Evolutionary conservation across 1,140 invertebrate species (phyloP), one percentile per base, ranked within the genome.

Genomic region (Apocrypta bakeri): DNA sequence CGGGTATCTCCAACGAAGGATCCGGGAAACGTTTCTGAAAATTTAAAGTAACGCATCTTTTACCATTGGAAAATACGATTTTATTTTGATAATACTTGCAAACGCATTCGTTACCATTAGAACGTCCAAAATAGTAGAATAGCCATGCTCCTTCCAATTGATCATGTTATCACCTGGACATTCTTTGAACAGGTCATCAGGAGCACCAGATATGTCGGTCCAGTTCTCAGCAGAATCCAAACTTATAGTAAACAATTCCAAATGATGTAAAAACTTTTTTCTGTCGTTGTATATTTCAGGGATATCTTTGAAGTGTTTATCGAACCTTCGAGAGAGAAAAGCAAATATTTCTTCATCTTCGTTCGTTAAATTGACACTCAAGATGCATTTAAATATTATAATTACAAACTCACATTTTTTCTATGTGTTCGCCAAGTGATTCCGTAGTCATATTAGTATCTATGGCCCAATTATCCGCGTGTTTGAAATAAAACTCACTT

Each of bases 141-240:
- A 95, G 21, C 94, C 94, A 76, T 92, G 91, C 79, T 92, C 86
- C 68, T 93, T 94, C 95, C 95, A 95, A 85, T 93, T 93, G 1
- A 94, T 88, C 29, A 92, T 73, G 2, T 87, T 85, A 86, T 95
- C 92, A 1, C 94, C 94, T 48, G 93, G 91, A 85, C 93, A 94
- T 0, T 91, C 87, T 87, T 90, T 85, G 87, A 94, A 94, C 14
- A 93, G 90, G 1, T 88, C 69, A n/a, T 91, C 87, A 2, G 92
- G 93, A 14, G 82, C 87, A 0, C 91, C 90, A 0, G 94, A 93
- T 1, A 94, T 89, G 37, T 95, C 92, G 84, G 91, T 93, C 91
- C 94, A 94, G 81, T 90, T 89, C 88, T 94, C 93, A 0, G 93
- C 90, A 0, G 92, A 93, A 86, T 95, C 93, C 42, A 92, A 89